Evolutionary conservation across 2,113 vertebrate species (phyloP).

Genomic region (Actenoides hombroni): DNA sequence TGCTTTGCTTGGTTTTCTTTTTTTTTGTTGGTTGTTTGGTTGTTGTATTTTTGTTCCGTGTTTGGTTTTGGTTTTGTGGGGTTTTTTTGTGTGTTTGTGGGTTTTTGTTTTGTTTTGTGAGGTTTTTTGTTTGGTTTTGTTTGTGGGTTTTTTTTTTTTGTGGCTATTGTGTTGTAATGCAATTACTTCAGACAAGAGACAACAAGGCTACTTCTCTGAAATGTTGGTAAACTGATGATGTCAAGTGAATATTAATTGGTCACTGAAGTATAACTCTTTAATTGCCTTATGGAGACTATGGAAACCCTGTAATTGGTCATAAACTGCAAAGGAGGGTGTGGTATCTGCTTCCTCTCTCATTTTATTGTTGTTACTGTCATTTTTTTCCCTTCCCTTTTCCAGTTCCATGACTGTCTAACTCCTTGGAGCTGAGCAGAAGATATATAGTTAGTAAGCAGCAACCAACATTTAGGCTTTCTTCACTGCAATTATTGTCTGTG

Average conservation of each 20-base stretch:
- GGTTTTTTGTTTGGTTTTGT: neutral
- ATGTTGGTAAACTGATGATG: constrained; percentile 49
- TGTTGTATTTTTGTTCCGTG: neutral
- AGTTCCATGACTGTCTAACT: neutral
- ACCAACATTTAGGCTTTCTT: neutral
- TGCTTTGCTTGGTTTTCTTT: neutral
- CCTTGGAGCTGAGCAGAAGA: neutral
- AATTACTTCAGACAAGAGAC: constrained; percentile 31
- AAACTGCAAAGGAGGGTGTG: neutral
- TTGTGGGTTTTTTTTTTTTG: neutral
- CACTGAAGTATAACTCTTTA: constrained; percentile 60
- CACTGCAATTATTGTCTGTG: neutral
- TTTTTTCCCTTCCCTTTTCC: neutral
- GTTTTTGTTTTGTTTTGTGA: neutral
- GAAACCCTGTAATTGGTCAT: constrained; percentile 21
- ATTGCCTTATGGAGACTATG: constrained; percentile 29
- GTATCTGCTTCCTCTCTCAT: neutral
- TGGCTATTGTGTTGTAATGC: neutral
- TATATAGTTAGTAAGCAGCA: neutral
- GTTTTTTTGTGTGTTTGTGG: neutral
- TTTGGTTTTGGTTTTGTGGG: neutral
- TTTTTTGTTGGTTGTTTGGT: neutral
- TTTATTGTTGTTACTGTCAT: neutral
- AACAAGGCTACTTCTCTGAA: constrained; percentile 29
- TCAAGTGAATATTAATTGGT: constrained; percentile 63